These are phyloP conservation scores for Onychorhynchus coronatus DNA, from an alignment of 2,113 vertebrate species.

Conservation along the genomic window DNA sequence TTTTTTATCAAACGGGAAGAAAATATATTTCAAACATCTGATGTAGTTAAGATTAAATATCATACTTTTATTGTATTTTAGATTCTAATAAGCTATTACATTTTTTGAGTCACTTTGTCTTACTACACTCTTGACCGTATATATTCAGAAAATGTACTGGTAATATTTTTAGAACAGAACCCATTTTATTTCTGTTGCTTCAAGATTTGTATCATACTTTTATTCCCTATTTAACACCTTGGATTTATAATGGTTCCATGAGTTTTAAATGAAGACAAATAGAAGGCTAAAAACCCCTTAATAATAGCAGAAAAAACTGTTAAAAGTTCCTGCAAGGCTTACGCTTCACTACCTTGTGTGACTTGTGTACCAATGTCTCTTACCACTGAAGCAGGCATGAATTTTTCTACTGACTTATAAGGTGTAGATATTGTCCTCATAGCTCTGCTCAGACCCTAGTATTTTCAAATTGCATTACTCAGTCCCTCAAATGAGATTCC, in stretches of 20 bases:
- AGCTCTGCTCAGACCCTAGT: background rate
- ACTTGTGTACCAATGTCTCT: background rate
- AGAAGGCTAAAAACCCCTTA: background rate
- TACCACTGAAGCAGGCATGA: background rate
- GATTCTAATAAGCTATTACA: background rate
- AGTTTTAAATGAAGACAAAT: background rate
- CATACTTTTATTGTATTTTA: background rate
- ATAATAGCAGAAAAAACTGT: background rate
- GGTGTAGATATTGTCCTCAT: background rate
- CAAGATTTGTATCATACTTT: background rate
- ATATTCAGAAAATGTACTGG: background rate
- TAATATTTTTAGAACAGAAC: background rate
- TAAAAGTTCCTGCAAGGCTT: background rate
- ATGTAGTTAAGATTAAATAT: background rate
- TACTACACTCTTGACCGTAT: background rate
- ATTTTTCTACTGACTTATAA: background rate
- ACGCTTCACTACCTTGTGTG: background rate
- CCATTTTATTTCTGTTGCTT: background rate
- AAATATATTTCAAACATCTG: background rate
- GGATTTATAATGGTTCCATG: background rate
- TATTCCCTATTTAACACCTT: background rate
- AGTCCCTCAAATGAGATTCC: background rate
- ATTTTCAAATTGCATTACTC: background rate
- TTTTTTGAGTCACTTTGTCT: background rate
- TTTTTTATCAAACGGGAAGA: background rate